A percentile compares a stretch with the other conserved stretches of the same genome.
phyloP scores from a whole-genome alignment of 2,797 vertebrate species.

The Xenopus petersii region DNA sequence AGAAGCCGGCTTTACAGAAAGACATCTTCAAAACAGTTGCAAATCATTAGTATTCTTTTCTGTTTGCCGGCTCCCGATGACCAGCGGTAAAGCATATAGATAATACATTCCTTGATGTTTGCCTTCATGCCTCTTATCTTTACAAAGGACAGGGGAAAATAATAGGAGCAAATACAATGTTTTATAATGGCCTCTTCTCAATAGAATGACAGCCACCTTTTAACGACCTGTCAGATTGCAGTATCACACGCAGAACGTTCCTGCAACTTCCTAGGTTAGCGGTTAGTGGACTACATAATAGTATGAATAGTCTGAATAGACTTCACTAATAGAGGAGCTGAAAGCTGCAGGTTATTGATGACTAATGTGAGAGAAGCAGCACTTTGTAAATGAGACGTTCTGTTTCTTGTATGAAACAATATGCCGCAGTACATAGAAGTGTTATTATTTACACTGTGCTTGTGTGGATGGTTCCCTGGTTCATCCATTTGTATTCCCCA shows the following conservation, averaged over 20 bases:
- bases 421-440: no score
- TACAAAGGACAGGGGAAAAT: slow-evolving; percentile 56
- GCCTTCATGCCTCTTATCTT: slow-evolving; percentile 57
- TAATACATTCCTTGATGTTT: slow-evolving; percentile 54
- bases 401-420: no score
- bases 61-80: slow-evolving; percentile 25
- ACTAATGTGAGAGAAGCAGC: no score
- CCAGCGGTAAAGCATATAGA: slow-evolving; percentile 55
- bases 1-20: slow-evolving; percentile 56
- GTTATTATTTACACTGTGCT: no score
- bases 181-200: slow-evolving; percentile 49
- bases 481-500: no score
- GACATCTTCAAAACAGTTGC: slow-evolving; percentile 50
- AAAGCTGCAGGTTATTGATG: slow-evolving; percentile 31
- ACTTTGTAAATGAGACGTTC: no score
- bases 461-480: no score
- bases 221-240: slow-evolving; percentile 63
- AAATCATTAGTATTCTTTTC: slow-evolving; percentile 49
- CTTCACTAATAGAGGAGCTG: slow-evolving; percentile 49
- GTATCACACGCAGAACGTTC: slow-evolving; percentile 57
- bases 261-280: slow-evolving; percentile 61
- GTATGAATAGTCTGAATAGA: slow-evolving; percentile 61
- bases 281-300: slow-evolving; percentile 60
- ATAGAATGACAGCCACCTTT: slow-evolving; percentile 62
- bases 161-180: slow-evolving; percentile 57